These are phyloP conservation scores for Perizoma flavofasciatum DNA, from an alignment of 2,888 invertebrate genomes.

Conservation along the genomic window DNA sequence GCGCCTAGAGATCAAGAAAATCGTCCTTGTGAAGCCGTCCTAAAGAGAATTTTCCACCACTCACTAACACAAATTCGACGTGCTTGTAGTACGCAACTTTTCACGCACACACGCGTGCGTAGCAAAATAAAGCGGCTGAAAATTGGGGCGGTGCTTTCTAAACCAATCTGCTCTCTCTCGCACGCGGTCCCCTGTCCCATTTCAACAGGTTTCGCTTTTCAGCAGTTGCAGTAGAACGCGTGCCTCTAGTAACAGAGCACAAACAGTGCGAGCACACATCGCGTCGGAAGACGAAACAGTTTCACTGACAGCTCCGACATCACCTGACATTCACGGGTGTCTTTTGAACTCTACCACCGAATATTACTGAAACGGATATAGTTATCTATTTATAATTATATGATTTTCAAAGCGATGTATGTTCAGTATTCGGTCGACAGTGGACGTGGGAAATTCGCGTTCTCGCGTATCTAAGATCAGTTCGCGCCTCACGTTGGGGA, in stretches of 20 bases:
- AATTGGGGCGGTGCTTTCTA: constrained; percentile 52
- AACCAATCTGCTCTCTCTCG: constrained; percentile 57
- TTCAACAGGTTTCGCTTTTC: constrained; percentile 84
- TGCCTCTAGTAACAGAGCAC: constrained; percentile 80
- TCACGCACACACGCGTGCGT: constrained; percentile 73
- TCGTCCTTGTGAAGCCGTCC: constrained; percentile 73
- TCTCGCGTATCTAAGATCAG: constrained; percentile 51
- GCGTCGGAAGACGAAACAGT: constrained; percentile 76
- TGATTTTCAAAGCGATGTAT: constrained; percentile 62
- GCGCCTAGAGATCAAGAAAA: constrained; percentile 63
- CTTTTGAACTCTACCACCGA: constrained; percentile 60
- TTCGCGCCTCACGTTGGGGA: constrained; percentile 61
- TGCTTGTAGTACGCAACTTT: constrained; percentile 73
- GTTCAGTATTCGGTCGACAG: constrained; percentile 62
- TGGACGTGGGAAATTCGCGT: constrained; percentile 58
- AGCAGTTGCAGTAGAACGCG: constrained; percentile 78
- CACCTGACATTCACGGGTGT: constrained; percentile 73
- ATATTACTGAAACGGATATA: constrained; percentile 66
- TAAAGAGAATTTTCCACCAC: constrained; percentile 81
- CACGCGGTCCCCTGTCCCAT: constrained; percentile 72
- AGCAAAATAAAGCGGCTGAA: constrained; percentile 78
- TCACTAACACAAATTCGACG: constrained; percentile 73
- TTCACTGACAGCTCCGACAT: constrained; percentile 76
- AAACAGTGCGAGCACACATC: constrained; percentile 79
- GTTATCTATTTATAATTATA: constrained; percentile 76